A percentile compares a stretch with the other conserved stretches of the same genome.
These are phyloP conservation scores for Leptocoma aspasia DNA, from an alignment of 2,113 vertebrate genomes.

Conservation along the genomic window DNA sequence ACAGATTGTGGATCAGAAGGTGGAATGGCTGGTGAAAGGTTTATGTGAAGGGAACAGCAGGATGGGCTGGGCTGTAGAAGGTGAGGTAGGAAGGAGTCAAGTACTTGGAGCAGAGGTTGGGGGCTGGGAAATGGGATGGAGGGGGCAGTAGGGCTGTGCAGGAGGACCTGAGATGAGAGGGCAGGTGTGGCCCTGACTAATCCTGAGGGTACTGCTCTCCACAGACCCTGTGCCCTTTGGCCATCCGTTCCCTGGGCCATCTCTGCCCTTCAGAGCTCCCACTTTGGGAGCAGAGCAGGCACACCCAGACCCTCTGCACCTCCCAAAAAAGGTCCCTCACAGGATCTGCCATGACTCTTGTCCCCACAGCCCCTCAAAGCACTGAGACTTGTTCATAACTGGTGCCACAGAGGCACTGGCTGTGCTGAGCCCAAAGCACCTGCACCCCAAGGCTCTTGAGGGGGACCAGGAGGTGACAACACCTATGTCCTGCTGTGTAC, in stretches of 20 bases:
- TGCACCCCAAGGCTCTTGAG: neutral
- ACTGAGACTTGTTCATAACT: rapidly evolving
- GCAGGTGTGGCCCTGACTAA: neutral
- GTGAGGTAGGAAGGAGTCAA: neutral
- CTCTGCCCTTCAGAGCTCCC: neutral
- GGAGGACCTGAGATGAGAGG: neutral
- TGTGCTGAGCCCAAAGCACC: neutral
- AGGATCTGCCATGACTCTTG: neutral
- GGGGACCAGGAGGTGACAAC: rapidly evolving
- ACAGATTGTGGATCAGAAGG: neutral
- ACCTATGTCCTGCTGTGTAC: rapidly evolving
- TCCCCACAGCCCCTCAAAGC: no score
- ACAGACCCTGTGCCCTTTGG: neutral
- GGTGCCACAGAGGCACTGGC: neutral
- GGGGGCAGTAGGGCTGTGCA: neutral
- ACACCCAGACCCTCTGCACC: neutral
- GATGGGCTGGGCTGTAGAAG: no score
- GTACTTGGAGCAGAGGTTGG: neutral
- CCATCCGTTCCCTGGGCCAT: neutral
- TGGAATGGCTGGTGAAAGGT: neutral
- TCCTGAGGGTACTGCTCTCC: neutral
- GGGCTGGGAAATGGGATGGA: neutral
- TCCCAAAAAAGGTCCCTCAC: neutral
- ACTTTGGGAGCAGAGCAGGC: neutral
- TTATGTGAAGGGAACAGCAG: rapidly evolving